Percentiles rank a stretch among this genome's conserved stretches.
Conservation (phyloP, 30 jellyfish, hydroid and myxozoan genomes). For the Kudoa iwatai region DNA sequence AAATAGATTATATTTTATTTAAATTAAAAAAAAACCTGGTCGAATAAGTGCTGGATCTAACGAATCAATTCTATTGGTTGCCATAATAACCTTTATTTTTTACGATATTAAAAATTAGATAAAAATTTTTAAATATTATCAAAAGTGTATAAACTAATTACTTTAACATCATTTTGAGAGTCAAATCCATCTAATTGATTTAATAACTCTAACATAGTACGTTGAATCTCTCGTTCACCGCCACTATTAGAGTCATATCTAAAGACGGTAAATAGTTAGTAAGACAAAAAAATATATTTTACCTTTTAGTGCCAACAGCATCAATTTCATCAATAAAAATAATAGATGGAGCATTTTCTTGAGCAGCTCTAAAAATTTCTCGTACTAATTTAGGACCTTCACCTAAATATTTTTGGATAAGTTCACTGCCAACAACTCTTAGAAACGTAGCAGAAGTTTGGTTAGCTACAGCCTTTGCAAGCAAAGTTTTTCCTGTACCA, state of each 20-base stretch:
- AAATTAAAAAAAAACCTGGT: too few species aligned
- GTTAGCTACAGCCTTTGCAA: conserved; percentile 90
- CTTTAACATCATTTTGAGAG: conserved; percentile 75
- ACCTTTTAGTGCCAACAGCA: conserved; percentile 96
- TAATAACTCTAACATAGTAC: too few species aligned
- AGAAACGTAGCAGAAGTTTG: conserved; percentile 90
- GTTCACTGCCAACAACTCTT: conserved; percentile 89
- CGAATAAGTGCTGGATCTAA: conserved; percentile 88
- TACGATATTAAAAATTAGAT: too few species aligned
- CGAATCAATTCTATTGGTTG: conserved; percentile 80
- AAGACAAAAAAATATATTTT: too few species aligned
- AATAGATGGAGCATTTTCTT: conserved; percentile 89
- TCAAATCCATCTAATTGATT: conserved; percentile 85
- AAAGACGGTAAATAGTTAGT: too few species aligned
- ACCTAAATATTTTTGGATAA: conserved; percentile 77
- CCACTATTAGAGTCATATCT: conserved; percentile 89
- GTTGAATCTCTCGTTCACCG: conserved; percentile 93
- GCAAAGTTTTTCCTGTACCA: conserved; percentile 86
- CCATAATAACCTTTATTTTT: conserved; percentile 88
- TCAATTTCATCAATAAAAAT: conserved; percentile 80
- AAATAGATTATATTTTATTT: too few species aligned
- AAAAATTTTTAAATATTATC: too few species aligned
- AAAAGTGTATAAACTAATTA: too few species aligned
- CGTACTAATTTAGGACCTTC: conserved; percentile 92
- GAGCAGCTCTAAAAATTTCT: conserved; percentile 71